Evolutionary conservation across 2,113 vertebrate species (phyloP).

Genomic region (Dipodomys stephensi): DNA sequence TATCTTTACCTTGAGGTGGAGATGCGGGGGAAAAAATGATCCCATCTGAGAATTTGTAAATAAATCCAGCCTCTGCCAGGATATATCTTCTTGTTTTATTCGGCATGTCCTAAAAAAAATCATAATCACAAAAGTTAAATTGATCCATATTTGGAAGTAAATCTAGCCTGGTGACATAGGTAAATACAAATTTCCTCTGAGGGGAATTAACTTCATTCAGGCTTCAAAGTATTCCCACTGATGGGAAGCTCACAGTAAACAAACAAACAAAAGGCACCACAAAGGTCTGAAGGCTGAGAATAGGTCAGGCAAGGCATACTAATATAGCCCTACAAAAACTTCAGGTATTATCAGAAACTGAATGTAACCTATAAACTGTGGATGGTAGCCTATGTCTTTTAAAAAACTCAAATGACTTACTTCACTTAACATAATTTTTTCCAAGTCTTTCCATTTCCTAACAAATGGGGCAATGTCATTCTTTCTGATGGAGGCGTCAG

Average conservation of each 20-base stretch:
- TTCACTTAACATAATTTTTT: no score
- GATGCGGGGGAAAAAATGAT: neutral
- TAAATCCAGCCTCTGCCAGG: neutral
- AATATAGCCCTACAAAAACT: neutral
- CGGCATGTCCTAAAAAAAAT: neutral
- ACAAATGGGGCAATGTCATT: no score
- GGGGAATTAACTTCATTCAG: neutral
- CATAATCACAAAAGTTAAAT: neutral
- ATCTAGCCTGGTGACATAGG: neutral
- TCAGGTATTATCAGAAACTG: neutral
- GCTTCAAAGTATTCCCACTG: neutral
- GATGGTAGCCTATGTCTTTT: neutral
- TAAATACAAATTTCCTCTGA: neutral
- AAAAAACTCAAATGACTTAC: neutral
- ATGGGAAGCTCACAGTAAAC: neutral
- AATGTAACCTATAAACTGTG: neutral
- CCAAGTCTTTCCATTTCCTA: no score
- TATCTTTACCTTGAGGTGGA: neutral
- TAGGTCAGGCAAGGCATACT: no score
- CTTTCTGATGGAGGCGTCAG: no score
- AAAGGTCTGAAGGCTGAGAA: neutral
- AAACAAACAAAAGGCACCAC: neutral
- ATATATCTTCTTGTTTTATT: slow-evolving; percentile 9
- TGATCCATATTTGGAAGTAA: neutral
- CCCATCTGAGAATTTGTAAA: neutral